These are phyloP conservation scores for Tholera decimalis DNA, from an alignment of 2,888 invertebrate genomes.

Conservation along the genomic window DNA sequence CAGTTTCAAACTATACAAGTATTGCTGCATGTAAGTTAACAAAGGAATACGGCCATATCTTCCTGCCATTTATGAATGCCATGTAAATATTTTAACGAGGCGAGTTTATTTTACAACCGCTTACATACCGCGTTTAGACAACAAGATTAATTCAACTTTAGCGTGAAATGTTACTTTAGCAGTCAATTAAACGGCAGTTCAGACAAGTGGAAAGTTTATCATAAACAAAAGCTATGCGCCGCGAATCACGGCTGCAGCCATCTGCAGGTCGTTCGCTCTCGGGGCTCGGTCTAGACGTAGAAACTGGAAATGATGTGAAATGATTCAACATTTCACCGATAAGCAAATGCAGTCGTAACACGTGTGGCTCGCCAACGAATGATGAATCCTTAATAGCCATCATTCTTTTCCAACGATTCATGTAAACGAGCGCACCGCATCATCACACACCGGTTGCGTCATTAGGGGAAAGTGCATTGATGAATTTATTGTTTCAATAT, in stretches of 20 bases:
- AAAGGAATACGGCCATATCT: not conserved
- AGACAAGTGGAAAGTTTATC: conserved; percentile 49
- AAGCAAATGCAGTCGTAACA: conserved; percentile 63
- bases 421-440: conserved; percentile 82
- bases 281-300: conserved; percentile 63
- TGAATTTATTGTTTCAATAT: conserved; percentile 73
- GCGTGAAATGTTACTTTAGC: conserved; percentile 20
- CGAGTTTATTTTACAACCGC: conserved; percentile 8
- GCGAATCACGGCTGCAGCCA: conserved; percentile 9
- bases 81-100: not conserved
- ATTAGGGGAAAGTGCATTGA: conserved; percentile 85
- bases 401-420: conserved; percentile 77
- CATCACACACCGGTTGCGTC: conserved; percentile 82
- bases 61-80: not conserved
- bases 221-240: conserved; percentile 50
- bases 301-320: conserved; percentile 65
- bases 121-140: not conserved
- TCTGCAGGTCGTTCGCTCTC: conserved; percentile 33
- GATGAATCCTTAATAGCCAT: conserved; percentile 80
- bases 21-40: not conserved
- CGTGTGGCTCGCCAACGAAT: conserved; percentile 64
- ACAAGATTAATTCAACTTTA: conserved; percentile 12
- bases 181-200: conserved; percentile 19
- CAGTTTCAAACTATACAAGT: not conserved
- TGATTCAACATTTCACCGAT: conserved; percentile 70